Percentiles rank a stretch among this genome's conserved stretches.
These are phyloP conservation scores for Lithobates pipiens DNA, from an alignment of 2,797 vertebrate species.

Conservation along the genomic window DNA sequence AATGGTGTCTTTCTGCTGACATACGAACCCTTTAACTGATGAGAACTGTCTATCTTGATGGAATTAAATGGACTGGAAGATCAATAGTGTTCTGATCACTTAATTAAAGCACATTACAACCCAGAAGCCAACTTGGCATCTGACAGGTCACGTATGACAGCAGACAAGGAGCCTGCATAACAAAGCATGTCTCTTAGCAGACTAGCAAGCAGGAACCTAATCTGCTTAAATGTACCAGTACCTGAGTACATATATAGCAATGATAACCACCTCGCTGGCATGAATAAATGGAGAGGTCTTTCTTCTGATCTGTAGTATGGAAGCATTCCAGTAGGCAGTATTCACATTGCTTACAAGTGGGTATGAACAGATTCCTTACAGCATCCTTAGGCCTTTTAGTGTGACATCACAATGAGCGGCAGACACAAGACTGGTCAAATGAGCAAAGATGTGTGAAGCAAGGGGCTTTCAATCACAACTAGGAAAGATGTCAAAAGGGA, in stretches of 20 bases:
- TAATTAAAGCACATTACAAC: constrained; percentile 55
- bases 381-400: too few species aligned
- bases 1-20: constrained; percentile 30
- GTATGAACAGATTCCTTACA: too few species aligned
- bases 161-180: background rate
- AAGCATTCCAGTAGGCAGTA: too few species aligned
- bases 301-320: too few species aligned
- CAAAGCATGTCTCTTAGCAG: background rate
- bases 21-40: constrained; percentile 12
- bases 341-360: too few species aligned
- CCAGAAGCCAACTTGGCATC: constrained; percentile 30
- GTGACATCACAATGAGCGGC: too few species aligned
- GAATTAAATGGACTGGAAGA: constrained; percentile 39
- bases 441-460: too few species aligned
- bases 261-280: too few species aligned
- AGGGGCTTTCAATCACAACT: too few species aligned
- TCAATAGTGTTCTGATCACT: constrained; percentile 52
- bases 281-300: too few species aligned
- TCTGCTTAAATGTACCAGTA: background rate
- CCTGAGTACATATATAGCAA: background rate
- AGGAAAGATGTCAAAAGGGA: too few species aligned
- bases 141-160: constrained; percentile 38
- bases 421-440: too few species aligned
- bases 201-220: background rate
- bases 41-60: constrained; percentile 34